Evolutionary conservation across 2,888 invertebrate genomes (phyloP).

Genomic region (Eueremaeus valkanovi): DNA sequence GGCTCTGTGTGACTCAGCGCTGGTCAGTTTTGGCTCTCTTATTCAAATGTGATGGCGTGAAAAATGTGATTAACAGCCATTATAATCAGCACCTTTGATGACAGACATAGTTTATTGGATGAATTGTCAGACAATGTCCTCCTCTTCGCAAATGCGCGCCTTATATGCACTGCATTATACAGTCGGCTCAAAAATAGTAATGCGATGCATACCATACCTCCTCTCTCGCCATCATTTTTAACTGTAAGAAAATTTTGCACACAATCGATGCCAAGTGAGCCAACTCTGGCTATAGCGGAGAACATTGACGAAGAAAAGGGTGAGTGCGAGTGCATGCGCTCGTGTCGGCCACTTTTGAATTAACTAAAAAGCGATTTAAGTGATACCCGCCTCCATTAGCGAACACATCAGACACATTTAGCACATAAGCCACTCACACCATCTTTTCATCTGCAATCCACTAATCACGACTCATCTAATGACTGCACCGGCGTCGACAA

Average conservation of each 20-base stretch:
- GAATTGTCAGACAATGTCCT: conserved; percentile 14
- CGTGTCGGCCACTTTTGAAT: conserved; percentile 10
- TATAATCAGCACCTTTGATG: not conserved
- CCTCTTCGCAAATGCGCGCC: not conserved
- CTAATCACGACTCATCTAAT: conserved; percentile 16
- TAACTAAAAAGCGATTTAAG: conserved; percentile 27
- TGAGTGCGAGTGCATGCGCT: not conserved
- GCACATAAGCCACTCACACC: conserved; percentile 17
- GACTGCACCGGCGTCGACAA: conserved; percentile 18
- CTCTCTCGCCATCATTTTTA: not conserved
- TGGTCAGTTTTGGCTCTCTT: not conserved
- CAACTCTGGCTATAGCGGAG: not conserved
- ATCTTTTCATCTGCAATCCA: conserved; percentile 15
- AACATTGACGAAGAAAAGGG: not conserved
- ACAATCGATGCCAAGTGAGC: not conserved
- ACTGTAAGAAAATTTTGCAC: not conserved
- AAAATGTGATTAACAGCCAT: not conserved
- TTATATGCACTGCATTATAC: not conserved
- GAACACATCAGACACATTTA: conserved; percentile 20
- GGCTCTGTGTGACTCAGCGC: not conserved
- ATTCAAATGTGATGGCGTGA: not conserved
- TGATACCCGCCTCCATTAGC: conserved; percentile 18
- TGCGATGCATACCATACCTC: conserved; percentile 19
- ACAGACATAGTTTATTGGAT: conserved; percentile 20
- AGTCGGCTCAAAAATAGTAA: not conserved